Percentiles rank a stretch among this genome's conserved stretches.
These are phyloP conservation scores for Telenomus remus DNA, from an alignment of 1,140 invertebrate species.

Conservation along the genomic window DNA sequence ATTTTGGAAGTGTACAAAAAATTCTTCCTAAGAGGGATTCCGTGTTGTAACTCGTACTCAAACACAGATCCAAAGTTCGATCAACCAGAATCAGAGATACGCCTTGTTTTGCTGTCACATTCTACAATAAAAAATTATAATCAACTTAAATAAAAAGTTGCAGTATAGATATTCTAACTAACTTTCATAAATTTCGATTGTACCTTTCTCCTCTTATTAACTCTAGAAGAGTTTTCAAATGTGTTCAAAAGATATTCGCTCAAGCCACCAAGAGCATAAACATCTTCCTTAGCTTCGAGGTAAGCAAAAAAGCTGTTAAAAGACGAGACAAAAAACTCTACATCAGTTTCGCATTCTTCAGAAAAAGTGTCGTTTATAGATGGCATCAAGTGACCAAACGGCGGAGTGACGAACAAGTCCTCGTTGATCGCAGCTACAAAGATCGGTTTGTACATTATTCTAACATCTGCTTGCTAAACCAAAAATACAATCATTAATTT, in stretches of 20 bases:
- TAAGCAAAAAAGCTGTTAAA: constrained; percentile 78
- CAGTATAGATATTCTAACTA: too few relatives aligned
- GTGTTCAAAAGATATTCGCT: constrained; percentile 80
- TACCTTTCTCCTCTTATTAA: constrained; percentile 77
- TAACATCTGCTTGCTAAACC: constrained; percentile 77
- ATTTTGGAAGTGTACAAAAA: constrained; percentile 78
- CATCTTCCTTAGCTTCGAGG: constrained; percentile 79
- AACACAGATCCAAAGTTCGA: constrained; percentile 80
- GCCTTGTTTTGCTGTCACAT: constrained; percentile 64
- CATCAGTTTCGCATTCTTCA: constrained; percentile 67
- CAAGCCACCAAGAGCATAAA: constrained; percentile 80
- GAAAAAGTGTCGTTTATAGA: constrained; percentile 72
- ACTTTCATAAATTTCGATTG: constrained; percentile 22
- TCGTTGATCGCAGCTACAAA: constrained; percentile 78
- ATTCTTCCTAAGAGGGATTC: constrained; percentile 81
- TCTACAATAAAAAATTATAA: constrained; percentile 41
- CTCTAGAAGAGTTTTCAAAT: constrained; percentile 77
- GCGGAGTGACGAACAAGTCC: constrained; percentile 80
- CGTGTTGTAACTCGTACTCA: constrained; percentile 77
- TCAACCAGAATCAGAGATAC: constrained; percentile 81
- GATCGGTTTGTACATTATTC: constrained; percentile 80
- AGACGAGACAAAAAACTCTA: constrained; percentile 77
- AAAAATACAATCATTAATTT: constrained; percentile 16
- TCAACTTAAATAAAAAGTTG: neutral
- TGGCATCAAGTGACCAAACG: constrained; percentile 79